Base-by-base conservation (phyloP, 2,113 vertebrate genomes). In the Paramisgurnus dabryanus region DNA sequence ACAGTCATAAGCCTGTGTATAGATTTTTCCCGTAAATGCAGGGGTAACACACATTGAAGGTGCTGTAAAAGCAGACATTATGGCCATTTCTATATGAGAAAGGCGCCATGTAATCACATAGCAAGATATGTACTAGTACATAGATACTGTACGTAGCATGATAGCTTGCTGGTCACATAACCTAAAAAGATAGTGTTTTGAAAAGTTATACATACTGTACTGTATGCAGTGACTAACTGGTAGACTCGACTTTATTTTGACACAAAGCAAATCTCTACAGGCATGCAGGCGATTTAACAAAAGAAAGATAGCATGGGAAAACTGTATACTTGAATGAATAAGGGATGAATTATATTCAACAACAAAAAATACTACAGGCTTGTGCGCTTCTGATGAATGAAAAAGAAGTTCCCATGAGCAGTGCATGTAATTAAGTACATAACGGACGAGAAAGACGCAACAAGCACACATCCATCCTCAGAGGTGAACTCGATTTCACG, bases 401-500 rank as follows among this genome's bases (percentile, higher is more conserved):
- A 76, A 64, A 18, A 18, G 73, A 49, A 76, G 73, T 76, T 76
- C 73, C 73, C 45, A 8, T 76, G 73, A 76, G 69, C 43, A 4
- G 43, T 45, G 27, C 67, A 39, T 66, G 70, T 60, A 75, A 60
- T 66, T 80, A 18, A 45, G 50, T 34, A 12, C 64, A 13, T n/a
- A 84, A 81, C 66, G 63, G 50, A 81, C 68, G 67, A 83, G 85
- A 79, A 69, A 80, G 86, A 65, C 58, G 75, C 53, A 53, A 58
- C 72, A 72, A 73, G 82, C 83, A 80, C 82, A 81, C 82, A 87
- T 90, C 80, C 83, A 53, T 70, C 60, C 86, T 85, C 67, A 1
- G n/a, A 87, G 60, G 84, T 85, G 84, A 91, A 89, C 88, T 90
- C 90, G 87, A 86, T 90, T 93, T 90, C 89, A 87, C 78, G 86